A percentile compares a stretch with the other conserved stretches of the same genome.
Evolutionary conservation across 1,140 invertebrate genomes (phyloP).

Genomic region (Schlechtendalia chinensis): DNA sequence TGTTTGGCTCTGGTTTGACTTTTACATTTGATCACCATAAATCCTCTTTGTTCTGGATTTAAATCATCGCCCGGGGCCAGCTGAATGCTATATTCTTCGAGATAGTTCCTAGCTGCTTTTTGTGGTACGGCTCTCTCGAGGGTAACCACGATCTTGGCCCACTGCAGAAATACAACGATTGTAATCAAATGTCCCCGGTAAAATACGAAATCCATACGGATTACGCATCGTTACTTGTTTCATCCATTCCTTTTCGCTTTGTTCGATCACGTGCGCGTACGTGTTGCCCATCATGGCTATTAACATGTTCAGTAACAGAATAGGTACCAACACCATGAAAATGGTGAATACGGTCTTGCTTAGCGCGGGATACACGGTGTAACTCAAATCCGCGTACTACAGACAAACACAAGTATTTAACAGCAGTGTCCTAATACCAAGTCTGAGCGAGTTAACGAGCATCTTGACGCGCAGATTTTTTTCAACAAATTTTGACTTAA

Average conservation of each 20-base stretch:
- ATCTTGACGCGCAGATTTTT: no score
- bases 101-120: constrained; percentile 81
- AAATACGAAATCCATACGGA: neutral
- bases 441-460: no score
- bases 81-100: constrained; percentile 93
- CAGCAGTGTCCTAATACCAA: no score
- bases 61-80: constrained; percentile 80
- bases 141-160: constrained; percentile 97
- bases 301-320: constrained; percentile 94
- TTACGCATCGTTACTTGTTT: constrained; percentile 68
- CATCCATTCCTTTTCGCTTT: constrained; percentile 98
- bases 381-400: constrained; percentile 88
- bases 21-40: constrained; percentile 97
- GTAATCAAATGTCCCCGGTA: constrained; percentile 56
- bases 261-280: constrained; percentile 94
- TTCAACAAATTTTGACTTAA: no score
- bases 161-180: constrained; percentile 62
- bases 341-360: constrained; percentile 93
- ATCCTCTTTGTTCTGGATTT: constrained; percentile 78
- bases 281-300: constrained; percentile 99
- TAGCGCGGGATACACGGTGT: constrained; percentile 85
- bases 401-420: no score
- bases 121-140: constrained; percentile 88
- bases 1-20: constrained; percentile 94
- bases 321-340: constrained; percentile 97